Conservation (phyloP, 1,140 invertebrate species). For the Achroia grisella region DNA sequence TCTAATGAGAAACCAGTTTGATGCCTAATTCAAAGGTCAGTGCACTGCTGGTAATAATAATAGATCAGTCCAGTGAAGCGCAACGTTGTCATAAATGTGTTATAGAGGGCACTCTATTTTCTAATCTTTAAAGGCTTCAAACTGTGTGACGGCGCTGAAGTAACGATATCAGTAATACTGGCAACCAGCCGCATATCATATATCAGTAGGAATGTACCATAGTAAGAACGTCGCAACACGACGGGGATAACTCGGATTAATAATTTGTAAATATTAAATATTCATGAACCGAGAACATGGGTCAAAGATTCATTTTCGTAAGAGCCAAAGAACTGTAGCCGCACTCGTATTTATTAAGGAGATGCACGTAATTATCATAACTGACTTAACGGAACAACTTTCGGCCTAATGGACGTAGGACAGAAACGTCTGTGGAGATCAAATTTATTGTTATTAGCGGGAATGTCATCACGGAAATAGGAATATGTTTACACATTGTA, state of each 20-base stretch:
- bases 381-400: slow-evolving; percentile 49
- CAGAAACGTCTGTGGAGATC: slow-evolving; percentile 18
- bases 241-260: slow-evolving; percentile 41
- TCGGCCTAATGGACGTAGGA: slow-evolving; percentile 33
- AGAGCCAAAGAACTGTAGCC: slow-evolving; percentile 38
- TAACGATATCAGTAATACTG: slow-evolving; percentile 30
- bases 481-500: slow-evolving; percentile 21
- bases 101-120: slow-evolving; percentile 39
- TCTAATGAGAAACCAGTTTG: too few relatives aligned
- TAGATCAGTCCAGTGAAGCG: not conserved
- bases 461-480: slow-evolving; percentile 19
- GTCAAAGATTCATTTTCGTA: slow-evolving; percentile 56
- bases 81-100: not conserved
- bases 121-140: slow-evolving; percentile 58
- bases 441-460: slow-evolving; percentile 32
- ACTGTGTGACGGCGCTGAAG: slow-evolving; percentile 29
- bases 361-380: slow-evolving; percentile 61
- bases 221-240: slow-evolving; percentile 6
- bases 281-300: slow-evolving; percentile 57
- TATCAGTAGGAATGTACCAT: slow-evolving; percentile 30
- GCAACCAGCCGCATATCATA: slow-evolving; percentile 23
- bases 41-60: too few relatives aligned
- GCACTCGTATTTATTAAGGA: slow-evolving; percentile 58
- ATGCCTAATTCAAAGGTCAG: too few relatives aligned
- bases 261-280: slow-evolving; percentile 71